Evolutionary conservation across 2,113 vertebrate genomes (phyloP), one percentile per base, ranked within the genome.

Genomic region (Petrocephalus microphthalmus): DNA sequence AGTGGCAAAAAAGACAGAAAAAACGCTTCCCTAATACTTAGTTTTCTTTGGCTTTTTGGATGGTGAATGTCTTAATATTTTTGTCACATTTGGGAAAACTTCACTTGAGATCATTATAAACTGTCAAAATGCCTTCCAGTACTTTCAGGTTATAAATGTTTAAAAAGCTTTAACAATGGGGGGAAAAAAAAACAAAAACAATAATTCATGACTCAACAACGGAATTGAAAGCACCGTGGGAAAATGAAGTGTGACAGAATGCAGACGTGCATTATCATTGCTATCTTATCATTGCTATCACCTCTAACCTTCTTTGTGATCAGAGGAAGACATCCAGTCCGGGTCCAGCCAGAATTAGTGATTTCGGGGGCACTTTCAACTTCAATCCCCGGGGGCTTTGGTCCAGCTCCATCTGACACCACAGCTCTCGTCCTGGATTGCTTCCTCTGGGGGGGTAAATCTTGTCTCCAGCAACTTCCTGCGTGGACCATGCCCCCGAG

Each of bases 401-500:
- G 71, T 42, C 71, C 15, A 78, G 71, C 29, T 19, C 33, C 15
- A 3, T 42, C 15, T 42, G 33, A 33, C 17, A 5, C 17, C 15
- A 42, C 33, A 78, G 33, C 33, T 74, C 33, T 10, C 25, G n/a
- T 91, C 64, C 56, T 93, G 60, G 96, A 95, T 90, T 93, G 96
- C 87, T 98, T 97, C 88, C 95, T 92, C 92, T 98, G 97, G 96
- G 96, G 0, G 92, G 53, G 25, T 93, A 93, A 87, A 97, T 83
- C 81, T 83, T n/a, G n/a, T 25, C 82, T 84, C 82, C 82, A 84
- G 81, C 42, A 84, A 33, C 29, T 74, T 74, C 71, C 71, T 74
- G 67, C 33, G 2, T 74, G 67, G 67, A n/a, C n/a, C 82, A 84
- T 25, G 10, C 20, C 20, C 45, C 45, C 20, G 19, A 83, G 45